Evolutionary conservation across 2,888 invertebrate genomes (phyloP).

Genomic region (Macrophya annulata): DNA sequence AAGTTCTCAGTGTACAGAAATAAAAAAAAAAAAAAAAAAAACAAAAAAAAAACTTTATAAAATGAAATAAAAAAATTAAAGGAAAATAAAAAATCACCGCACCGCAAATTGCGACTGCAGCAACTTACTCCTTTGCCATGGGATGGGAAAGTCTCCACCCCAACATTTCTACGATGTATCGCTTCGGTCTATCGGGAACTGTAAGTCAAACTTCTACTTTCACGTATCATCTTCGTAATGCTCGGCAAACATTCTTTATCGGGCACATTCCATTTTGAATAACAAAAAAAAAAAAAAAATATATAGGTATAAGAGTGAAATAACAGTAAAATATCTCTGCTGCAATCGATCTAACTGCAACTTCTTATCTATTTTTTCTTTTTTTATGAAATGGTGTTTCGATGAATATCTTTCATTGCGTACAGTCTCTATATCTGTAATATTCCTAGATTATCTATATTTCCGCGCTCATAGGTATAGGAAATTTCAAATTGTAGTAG

Average conservation of each 20-base stretch:
- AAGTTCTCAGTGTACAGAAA: constrained; percentile 42
- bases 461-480: background rate
- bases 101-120: constrained; percentile 41
- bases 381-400: background rate
- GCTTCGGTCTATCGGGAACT: constrained; percentile 24
- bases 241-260: background rate
- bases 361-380: background rate
- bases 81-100: constrained; percentile 17
- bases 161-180: constrained; percentile 22
- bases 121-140: background rate
- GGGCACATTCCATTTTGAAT: background rate
- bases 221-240: constrained; percentile 33
- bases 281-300: background rate
- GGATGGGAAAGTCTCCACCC: background rate
- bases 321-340: background rate
- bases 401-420: background rate
- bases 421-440: background rate
- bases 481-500: constrained; percentile 16
- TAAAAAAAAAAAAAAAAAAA: constrained; percentile 14
- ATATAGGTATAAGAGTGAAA: too few species aligned
- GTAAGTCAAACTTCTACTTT: constrained; percentile 33
- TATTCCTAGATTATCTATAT: background rate
- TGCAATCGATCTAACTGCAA: background rate
- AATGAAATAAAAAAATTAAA: background rate
- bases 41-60: background rate